These are phyloP conservation scores for Temnothorax rugatulus DNA, from an alignment of 2,888 invertebrate species.

Conservation along the genomic window DNA sequence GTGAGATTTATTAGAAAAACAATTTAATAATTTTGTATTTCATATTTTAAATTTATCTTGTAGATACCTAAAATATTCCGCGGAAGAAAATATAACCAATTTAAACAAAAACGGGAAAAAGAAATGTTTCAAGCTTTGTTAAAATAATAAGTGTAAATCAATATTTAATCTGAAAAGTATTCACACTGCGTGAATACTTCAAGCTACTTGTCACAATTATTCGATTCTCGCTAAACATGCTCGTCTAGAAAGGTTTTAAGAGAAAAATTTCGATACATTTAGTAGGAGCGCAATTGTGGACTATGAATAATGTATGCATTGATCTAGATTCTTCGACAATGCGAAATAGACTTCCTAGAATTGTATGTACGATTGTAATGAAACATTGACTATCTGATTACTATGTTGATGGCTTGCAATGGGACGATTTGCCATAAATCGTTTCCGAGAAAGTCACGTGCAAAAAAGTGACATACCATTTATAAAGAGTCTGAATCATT, in stretches of 20 bases:
- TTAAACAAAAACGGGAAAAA: neutral
- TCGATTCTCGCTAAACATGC: neutral
- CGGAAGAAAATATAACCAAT: neutral
- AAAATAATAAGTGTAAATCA: neutral
- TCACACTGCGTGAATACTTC: neutral
- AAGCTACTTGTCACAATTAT: neutral
- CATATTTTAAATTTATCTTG: neutral
- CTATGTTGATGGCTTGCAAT: slow-evolving; percentile 22
- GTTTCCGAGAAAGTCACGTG: slow-evolving; percentile 38
- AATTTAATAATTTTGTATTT: neutral
- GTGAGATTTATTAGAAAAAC: slow-evolving; percentile 13
- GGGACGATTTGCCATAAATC: slow-evolving; percentile 43
- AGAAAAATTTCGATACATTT: neutral
- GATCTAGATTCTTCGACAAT: slow-evolving; percentile 47
- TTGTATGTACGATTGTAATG: slow-evolving; percentile 30
- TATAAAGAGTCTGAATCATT: slow-evolving; percentile 17
- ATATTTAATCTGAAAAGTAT: neutral
- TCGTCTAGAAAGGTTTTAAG: too few relatives aligned
- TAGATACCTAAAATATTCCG: neutral
- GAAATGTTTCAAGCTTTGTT: neutral
- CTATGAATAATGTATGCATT: slow-evolving; percentile 26
- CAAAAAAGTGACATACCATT: slow-evolving; percentile 6
- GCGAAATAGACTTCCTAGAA: slow-evolving; percentile 43
- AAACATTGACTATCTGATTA: slow-evolving; percentile 46
- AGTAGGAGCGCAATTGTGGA: neutral